phyloP scores from a whole-genome alignment of 2,888 invertebrate species.

The Tipula lateralis region DNA sequence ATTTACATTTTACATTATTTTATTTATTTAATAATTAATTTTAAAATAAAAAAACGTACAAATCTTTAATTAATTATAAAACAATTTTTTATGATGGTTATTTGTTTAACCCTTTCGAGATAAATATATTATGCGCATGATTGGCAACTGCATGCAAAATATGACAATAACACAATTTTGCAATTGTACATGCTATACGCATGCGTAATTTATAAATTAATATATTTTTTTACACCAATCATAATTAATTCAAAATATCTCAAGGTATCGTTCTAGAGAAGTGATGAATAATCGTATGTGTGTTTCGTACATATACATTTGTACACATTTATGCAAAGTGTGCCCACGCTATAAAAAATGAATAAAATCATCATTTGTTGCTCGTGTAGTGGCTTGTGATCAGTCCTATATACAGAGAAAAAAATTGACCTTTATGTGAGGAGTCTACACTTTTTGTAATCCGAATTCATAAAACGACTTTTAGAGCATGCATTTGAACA shows the following conservation, averaged over 20 bases:
- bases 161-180: background rate
- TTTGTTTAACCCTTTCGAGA: background rate
- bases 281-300: background rate
- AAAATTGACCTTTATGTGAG: no score
- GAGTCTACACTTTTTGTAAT: no score
- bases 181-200: background rate
- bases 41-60: background rate
- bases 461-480: no score
- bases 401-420: no score
- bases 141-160: background rate
- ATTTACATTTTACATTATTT: background rate
- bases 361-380: no score
- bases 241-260: background rate
- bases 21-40: background rate
- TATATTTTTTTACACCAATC: background rate
- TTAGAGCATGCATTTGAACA: no score
- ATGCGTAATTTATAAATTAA: background rate
- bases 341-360: no score
- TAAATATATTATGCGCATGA: background rate
- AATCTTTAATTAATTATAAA: background rate
- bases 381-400: no score
- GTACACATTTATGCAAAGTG: no score
- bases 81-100: background rate
- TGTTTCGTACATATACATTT: no score
- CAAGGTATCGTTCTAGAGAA: background rate